Evolutionary conservation across 2,113 vertebrate genomes (phyloP).

Genomic region (Alaudala cheleensis): DNA sequence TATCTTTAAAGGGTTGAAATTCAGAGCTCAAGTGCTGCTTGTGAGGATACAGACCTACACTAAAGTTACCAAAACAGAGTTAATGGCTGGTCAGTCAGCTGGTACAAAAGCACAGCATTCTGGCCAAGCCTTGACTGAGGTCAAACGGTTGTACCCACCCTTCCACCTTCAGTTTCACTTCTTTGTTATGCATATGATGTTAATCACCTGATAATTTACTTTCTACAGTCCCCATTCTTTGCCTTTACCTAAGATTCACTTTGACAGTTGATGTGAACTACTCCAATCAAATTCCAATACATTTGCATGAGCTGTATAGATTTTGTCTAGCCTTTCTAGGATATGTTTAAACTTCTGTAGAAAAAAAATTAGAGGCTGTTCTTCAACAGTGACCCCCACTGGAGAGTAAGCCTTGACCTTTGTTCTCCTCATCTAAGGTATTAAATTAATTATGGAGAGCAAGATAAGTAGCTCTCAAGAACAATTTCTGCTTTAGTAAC

Average conservation of each 20-base stretch:
- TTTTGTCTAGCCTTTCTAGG: background rate
- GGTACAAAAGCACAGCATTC: background rate
- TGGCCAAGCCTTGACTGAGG: background rate
- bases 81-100: background rate
- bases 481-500: constrained; percentile 29
- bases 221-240: background rate
- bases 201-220: background rate
- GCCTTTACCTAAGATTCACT: background rate
- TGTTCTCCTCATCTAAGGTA: constrained; percentile 35
- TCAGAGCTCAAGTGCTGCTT: background rate
- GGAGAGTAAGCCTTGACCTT: constrained; percentile 38
- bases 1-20: background rate
- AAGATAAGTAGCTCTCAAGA: constrained; percentile 59
- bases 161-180: background rate
- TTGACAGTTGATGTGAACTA: background rate
- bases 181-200: background rate
- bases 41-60: background rate
- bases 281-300: background rate
- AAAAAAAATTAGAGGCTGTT: constrained; percentile 23
- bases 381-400: constrained; percentile 24
- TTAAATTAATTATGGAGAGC: constrained; percentile 60
- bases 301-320: background rate
- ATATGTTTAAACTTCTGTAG: background rate
- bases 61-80: background rate
- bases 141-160: background rate